Conservation (phyloP, 2,888 invertebrate species). For the Sympetrum striolatum region DNA sequence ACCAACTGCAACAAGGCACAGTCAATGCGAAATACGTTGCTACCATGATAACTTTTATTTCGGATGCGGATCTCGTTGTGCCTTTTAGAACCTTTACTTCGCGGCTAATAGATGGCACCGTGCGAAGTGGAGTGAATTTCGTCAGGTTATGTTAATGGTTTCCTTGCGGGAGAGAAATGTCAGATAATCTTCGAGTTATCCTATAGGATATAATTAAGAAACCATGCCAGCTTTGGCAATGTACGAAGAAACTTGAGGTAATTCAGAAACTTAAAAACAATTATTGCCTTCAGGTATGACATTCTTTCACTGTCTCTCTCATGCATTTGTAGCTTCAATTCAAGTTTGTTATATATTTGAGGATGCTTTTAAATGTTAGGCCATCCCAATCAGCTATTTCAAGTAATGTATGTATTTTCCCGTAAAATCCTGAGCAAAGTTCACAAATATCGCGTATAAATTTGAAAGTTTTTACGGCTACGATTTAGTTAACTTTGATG, state of each 20-base stretch:
- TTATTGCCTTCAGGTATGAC: neutral
- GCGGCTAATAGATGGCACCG: slow-evolving; percentile 16
- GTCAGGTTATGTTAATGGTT: neutral
- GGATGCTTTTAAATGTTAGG: too few relatives aligned
- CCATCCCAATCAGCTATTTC: too few relatives aligned
- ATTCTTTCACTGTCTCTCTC: neutral
- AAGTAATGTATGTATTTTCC: too few relatives aligned
- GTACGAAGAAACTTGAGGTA: slow-evolving; percentile 37
- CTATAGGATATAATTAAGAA: neutral
- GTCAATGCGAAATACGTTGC: too few relatives aligned
- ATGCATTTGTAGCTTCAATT: neutral
- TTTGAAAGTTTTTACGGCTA: too few relatives aligned
- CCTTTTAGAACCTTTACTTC: neutral
- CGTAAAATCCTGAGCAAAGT: too few relatives aligned
- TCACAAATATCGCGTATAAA: too few relatives aligned
- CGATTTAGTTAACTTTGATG: too few relatives aligned
- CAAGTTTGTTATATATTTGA: neutral
- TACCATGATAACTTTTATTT: too few relatives aligned
- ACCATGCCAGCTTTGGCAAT: neutral
- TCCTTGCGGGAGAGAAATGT: neutral
- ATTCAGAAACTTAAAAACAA: neutral
- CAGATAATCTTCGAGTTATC: neutral
- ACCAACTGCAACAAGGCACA: too few relatives aligned
- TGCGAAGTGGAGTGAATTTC: neutral
- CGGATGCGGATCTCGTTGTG: slow-evolving; percentile 11